These are phyloP conservation scores for Pocota personata DNA, from an alignment of 2,888 invertebrate genomes.

Conservation along the genomic window DNA sequence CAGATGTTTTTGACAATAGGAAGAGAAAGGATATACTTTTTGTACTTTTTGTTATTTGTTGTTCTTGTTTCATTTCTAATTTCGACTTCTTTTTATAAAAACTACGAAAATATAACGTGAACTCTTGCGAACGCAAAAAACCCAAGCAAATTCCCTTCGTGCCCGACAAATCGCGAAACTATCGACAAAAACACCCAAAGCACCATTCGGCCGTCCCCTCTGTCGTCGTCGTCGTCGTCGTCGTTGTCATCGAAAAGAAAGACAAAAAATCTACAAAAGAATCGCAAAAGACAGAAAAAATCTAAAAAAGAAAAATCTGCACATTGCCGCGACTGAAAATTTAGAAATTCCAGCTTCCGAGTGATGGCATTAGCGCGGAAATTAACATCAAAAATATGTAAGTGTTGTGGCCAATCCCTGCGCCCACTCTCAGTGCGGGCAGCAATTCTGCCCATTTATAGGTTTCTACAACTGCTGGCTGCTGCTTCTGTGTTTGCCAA, in stretches of 20 bases:
- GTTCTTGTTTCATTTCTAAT: constrained; percentile 71
- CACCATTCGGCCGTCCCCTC: constrained; percentile 23
- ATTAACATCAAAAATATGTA: constrained; percentile 82
- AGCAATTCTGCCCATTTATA: constrained; percentile 68
- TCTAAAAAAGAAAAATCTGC: constrained; percentile 43
- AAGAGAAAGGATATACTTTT: constrained; percentile 76
- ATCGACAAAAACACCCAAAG: constrained; percentile 34
- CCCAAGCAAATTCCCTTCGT: constrained; percentile 2
- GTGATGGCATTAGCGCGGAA: constrained; percentile 82
- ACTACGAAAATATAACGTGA: constrained; percentile 60
- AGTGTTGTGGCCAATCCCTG: constrained; percentile 76
- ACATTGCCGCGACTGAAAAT: constrained; percentile 72
- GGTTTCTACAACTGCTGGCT: constrained; percentile 52
- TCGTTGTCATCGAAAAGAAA: constrained; percentile 47
- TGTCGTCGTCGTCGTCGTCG: constrained; percentile 34
- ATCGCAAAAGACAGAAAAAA: constrained; percentile 32
- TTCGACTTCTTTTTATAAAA: constrained; percentile 61
- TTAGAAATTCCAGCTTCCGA: constrained; percentile 72
- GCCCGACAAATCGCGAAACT: constrained; percentile 32
- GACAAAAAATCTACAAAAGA: constrained; percentile 51
- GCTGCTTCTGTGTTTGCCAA: constrained; percentile 22
- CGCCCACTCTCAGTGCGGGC: constrained; percentile 59
- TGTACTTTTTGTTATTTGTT: constrained; percentile 75
- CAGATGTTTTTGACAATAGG: constrained; percentile 77
- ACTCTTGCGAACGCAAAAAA: constrained; percentile 37